Conservation (phyloP, 2,113 vertebrate species). For the Puntigrus tetrazona region DNA sequence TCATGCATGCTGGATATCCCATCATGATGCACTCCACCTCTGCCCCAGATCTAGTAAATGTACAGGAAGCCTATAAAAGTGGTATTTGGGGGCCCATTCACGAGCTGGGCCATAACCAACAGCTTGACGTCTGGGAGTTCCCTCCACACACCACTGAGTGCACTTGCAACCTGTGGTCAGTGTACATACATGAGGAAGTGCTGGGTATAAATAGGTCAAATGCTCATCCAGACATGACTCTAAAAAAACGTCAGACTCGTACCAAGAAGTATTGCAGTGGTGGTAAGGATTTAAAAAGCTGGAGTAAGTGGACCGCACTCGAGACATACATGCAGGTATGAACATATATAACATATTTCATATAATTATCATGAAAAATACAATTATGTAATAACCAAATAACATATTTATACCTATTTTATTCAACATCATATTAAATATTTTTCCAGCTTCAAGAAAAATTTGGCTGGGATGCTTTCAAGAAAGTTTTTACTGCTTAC, state of each 20-base stretch:
- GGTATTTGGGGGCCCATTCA: conserved; percentile 71
- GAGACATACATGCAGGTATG: conserved; percentile 80
- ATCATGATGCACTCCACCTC: conserved; percentile 60
- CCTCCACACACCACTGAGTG: conserved; percentile 76
- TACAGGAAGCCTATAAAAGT: neutral
- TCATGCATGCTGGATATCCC: conserved; percentile 82
- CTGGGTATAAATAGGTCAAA: conserved; percentile 46
- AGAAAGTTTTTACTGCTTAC: too few species aligned
- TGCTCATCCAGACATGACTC: conserved; percentile 59
- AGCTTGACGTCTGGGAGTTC: conserved; percentile 78
- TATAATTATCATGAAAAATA: neutral
- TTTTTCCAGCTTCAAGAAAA: conserved; percentile 75
- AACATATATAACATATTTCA: neutral
- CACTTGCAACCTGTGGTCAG: conserved; percentile 83
- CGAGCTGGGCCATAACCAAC: conserved; percentile 82
- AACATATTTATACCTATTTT: neutral
- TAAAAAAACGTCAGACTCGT: conserved; percentile 33
- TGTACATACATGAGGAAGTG: conserved; percentile 75
- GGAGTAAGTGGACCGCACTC: conserved; percentile 70
- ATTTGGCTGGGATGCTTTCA: too few species aligned
- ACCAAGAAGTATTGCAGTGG: conserved; percentile 48
- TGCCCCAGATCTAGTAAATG: conserved; percentile 49
- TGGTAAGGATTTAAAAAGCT: conserved; percentile 64
- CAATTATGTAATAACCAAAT: neutral
- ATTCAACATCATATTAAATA: neutral